Evolutionary conservation across 2,113 vertebrate genomes (phyloP).

Genomic region (Ptilonorhynchus violaceus): DNA sequence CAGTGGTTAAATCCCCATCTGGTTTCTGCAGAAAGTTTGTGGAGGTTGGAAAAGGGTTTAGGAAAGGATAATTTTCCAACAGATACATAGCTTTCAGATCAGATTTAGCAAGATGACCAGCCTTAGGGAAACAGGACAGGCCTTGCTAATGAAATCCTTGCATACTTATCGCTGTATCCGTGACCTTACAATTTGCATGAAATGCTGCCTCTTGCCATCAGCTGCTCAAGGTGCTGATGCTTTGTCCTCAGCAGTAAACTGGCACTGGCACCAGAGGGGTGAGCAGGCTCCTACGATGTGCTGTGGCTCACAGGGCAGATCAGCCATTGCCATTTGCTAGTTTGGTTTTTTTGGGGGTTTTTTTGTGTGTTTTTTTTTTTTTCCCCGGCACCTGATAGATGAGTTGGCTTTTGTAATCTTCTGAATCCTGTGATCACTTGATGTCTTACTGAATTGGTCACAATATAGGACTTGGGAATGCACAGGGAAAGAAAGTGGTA

Average conservation of each 20-base stretch:
- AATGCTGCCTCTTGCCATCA: not conserved
- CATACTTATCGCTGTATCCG: not conserved
- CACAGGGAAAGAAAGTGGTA: not conserved
- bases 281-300: rapidly evolving
- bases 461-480: not conserved
- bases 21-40: not conserved
- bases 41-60: not conserved
- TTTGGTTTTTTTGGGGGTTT: too few relatives aligned
- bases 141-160: not conserved
- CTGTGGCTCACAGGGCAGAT: not conserved
- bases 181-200: not conserved
- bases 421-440: not conserved
- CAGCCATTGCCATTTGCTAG: not conserved
- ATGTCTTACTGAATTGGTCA: not conserved
- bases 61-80: not conserved
- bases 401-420: not conserved
- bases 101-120: not conserved
- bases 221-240: not conserved
- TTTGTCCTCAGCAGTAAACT: not conserved
- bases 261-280: not conserved
- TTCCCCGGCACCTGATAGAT: not conserved
- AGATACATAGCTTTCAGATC: not conserved
- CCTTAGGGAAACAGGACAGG: not conserved
- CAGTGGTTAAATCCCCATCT: not conserved
- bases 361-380: too few relatives aligned